phyloP scores from a whole-genome alignment of 2,797 vertebrate genomes.

The Chiloscyllium punctatum region DNA sequence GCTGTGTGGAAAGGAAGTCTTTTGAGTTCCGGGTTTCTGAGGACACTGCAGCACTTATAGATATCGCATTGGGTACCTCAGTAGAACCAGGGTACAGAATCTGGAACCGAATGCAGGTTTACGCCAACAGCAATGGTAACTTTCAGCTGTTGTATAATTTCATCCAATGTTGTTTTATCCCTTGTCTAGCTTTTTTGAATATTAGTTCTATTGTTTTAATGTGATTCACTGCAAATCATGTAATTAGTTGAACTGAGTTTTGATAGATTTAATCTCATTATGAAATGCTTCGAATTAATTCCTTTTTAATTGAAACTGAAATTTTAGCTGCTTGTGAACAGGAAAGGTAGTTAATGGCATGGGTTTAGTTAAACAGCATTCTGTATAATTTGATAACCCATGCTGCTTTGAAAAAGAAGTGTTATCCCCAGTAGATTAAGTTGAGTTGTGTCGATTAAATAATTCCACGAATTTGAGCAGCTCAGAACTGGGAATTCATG shows the following conservation, averaged over 20 bases:
- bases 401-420: too few species aligned
- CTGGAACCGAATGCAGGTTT: conserved; percentile 69
- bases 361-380: background rate
- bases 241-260: background rate
- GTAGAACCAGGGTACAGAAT: conserved; percentile 58
- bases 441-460: too few species aligned
- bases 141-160: background rate
- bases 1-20: conserved; percentile 56
- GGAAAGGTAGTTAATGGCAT: background rate
- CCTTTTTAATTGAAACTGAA: background rate
- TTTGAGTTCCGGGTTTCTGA: conserved; percentile 58
- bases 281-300: background rate
- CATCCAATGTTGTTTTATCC: background rate
- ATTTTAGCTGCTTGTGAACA: background rate
- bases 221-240: background rate
- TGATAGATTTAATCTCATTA: background rate
- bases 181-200: background rate
- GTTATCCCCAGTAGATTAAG: too few species aligned
- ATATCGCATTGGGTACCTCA: conserved; percentile 61
- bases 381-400: too few species aligned
- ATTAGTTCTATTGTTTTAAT: background rate
- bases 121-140: conserved; percentile 61
- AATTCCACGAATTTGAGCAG: too few species aligned
- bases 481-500: too few species aligned
- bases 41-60: conserved; percentile 59